Conservation (phyloP, 2,797 vertebrate species). For the Dipus sagitta region DNA sequence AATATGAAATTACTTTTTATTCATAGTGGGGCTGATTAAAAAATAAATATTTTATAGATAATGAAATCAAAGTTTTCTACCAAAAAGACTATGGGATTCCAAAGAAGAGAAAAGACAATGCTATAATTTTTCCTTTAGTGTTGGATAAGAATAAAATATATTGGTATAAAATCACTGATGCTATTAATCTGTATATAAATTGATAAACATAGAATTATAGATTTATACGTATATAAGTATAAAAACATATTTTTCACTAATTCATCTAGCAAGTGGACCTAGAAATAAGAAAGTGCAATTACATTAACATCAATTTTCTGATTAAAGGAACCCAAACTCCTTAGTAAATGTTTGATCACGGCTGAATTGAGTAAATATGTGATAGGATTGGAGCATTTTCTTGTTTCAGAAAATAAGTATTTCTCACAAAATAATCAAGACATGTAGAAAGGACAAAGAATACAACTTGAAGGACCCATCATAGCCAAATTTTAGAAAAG, state of each 20-base stretch:
- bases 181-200: too few relatives aligned
- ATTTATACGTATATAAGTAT: background rate
- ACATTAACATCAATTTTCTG: background rate
- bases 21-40: background rate
- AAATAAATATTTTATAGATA: background rate
- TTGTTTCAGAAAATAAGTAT: background rate
- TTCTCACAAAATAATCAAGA: background rate
- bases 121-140: background rate
- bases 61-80: background rate
- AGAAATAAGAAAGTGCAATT: background rate
- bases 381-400: background rate
- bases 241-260: background rate
- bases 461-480: background rate
- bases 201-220: background rate
- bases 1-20: slow-evolving; percentile 17
- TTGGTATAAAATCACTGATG: background rate
- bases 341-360: background rate
- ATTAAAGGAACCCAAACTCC: background rate
- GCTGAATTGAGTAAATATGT: background rate
- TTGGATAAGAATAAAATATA: background rate
- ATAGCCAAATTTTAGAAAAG: background rate
- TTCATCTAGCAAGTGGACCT: background rate
- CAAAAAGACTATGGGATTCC: background rate
- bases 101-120: background rate
- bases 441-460: background rate